phyloP scores from a whole-genome alignment of 2,797 vertebrate genomes.

The Odontamblyopus rebecca region DNA sequence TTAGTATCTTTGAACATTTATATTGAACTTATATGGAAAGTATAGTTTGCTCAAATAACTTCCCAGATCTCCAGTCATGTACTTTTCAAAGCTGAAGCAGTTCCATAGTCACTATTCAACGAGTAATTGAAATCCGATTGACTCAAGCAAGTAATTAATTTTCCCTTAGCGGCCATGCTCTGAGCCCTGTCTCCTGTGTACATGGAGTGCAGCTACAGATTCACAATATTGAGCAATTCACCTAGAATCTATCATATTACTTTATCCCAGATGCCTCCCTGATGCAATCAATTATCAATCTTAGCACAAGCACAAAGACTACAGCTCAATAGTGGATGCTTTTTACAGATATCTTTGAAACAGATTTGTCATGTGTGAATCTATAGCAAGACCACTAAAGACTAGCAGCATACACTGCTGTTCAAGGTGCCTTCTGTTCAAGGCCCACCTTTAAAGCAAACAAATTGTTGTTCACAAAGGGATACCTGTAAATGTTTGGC shows the following conservation, averaged over 20 bases:
- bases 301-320: background rate
- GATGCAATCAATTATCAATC: background rate
- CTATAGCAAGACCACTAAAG: background rate
- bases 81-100: slow-evolving; percentile 52
- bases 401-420: background rate
- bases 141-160: slow-evolving; percentile 71
- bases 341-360: background rate
- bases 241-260: background rate
- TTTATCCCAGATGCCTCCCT: background rate
- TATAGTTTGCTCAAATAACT: slow-evolving; percentile 55
- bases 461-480: slow-evolving; percentile 38
- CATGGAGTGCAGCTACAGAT: slow-evolving; percentile 11
- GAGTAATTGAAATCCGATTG: slow-evolving; percentile 76
- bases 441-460: slow-evolving; percentile 19
- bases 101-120: slow-evolving; percentile 49
- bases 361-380: background rate
- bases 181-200: slow-evolving; percentile 41
- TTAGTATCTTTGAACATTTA: slow-evolving; percentile 41
- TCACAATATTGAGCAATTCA: slow-evolving; percentile 8
- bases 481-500: slow-evolving; percentile 39
- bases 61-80: slow-evolving; percentile 33
- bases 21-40: slow-evolving; percentile 32
- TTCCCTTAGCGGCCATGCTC: slow-evolving; percentile 49
- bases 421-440: slow-evolving; percentile 53
- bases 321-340: background rate